Evolutionary conservation across 2,888 invertebrate species (phyloP).

Genomic region (Apoda limacodes): DNA sequence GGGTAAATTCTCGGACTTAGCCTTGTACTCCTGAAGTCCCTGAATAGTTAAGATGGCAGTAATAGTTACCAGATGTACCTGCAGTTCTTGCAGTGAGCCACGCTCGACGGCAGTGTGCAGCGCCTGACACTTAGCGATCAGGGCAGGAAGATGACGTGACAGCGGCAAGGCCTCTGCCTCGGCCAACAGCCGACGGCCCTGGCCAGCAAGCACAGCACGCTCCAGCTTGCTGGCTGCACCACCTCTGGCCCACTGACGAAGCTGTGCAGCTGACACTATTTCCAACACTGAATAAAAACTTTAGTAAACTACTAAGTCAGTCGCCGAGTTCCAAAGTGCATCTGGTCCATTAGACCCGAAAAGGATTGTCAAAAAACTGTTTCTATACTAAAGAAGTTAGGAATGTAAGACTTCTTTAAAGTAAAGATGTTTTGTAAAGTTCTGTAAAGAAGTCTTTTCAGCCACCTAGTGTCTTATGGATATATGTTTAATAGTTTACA

Average conservation of each 20-base stretch:
- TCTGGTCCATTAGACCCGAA: too few species aligned
- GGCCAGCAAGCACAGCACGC: constrained; percentile 54
- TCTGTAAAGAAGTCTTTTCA: too few species aligned
- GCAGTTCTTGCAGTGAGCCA: constrained; percentile 77
- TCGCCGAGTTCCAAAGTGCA: too few species aligned
- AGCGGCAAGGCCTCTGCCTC: constrained; percentile 41
- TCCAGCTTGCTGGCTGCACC: constrained; percentile 52
- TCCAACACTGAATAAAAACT: constrained; percentile 55
- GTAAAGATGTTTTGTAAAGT: too few species aligned
- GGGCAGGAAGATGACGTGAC: constrained; percentile 60
- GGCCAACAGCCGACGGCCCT: constrained; percentile 47
- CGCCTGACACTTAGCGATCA: constrained; percentile 81
- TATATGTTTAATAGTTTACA: too few species aligned
- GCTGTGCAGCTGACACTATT: constrained; percentile 38
- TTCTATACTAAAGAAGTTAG: too few species aligned
- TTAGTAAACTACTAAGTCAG: too few species aligned
- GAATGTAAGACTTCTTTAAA: too few species aligned
- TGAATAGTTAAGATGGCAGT: background rate
- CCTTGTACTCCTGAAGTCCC: constrained; percentile 15
- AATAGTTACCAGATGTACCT: constrained; percentile 50
- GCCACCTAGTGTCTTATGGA: too few species aligned
- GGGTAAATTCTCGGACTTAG: too few species aligned
- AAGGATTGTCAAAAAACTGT: too few species aligned
- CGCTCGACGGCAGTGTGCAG: constrained; percentile 81
- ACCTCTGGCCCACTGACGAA: constrained; percentile 50